Base-by-base conservation (phyloP, 2,888 invertebrate species). In the Molanna angustata region DNA sequence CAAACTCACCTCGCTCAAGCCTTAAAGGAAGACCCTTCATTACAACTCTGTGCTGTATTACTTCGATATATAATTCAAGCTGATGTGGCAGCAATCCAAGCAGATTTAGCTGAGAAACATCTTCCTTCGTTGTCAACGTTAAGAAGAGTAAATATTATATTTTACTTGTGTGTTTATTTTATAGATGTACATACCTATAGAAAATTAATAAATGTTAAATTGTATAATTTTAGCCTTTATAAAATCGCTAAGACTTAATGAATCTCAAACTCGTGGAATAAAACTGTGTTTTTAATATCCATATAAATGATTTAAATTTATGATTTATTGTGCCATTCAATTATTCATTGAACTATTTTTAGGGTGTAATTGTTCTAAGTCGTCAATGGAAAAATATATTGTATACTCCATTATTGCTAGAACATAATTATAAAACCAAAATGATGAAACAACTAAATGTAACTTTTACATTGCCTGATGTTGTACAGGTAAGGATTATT, bases 341-440 rank as follows among this genome's bases (percentile, higher is more conserved):
- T 33, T 33, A 21, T 21, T 18, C 2, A 32, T 31, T 22, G 14
- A 19, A 7, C 57, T 52, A 45, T 62, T 64, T 68, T 47, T 67
- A 90, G 88, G 96, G 96, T 20, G 89, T 97, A n/a, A 90, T 97
- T 66, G 96, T 96, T 19, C 76, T 97, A 49, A 94, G 94, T 64
- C 83, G 96, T 1, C 96, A 97, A 68, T 97, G 96, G 97, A 96
- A 96, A 73, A 95, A 94, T 69, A 89, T 93, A 2, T 74, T 97
- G 16, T 95, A 96, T 69, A 95, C 95, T 61, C 96, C 97, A 0
- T 76, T 94, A 58, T 75, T 96, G 33, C 80, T 94, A 49, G 92
- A 92, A 64, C 91, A 93, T 67, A 92, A 90, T 68, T 90, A 92
- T 67, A 90, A 91, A 76, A 86, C 85, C 54, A 89, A 90, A 67